Conservation (phyloP, 2,888 invertebrate species). For the Orgyia antiqua region DNA sequence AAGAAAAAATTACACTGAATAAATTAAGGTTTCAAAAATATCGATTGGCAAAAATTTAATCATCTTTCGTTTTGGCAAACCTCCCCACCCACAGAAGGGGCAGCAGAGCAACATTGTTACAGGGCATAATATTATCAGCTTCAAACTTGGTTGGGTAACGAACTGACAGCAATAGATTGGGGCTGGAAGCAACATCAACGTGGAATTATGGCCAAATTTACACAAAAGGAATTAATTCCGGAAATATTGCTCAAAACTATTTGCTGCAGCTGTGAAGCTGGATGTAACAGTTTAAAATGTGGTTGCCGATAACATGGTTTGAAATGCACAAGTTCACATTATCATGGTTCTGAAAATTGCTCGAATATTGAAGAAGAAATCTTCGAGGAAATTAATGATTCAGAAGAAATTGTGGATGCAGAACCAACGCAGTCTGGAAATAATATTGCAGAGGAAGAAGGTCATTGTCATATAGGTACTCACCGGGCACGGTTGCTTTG, state of each 20-base stretch:
- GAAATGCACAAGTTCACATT: slow-evolving; percentile 18
- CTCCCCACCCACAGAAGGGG: slow-evolving; percentile 15
- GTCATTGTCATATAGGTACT: too few species aligned
- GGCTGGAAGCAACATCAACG: slow-evolving; percentile 15
- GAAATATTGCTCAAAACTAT: slow-evolving; percentile 21
- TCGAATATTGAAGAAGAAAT: slow-evolving; percentile 11
- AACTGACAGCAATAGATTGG: slow-evolving; percentile 17
- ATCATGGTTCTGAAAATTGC: slow-evolving; percentile 19
- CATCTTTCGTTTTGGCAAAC: slow-evolving; percentile 12
- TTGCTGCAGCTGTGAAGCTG: slow-evolving; percentile 24
- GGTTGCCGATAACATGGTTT: slow-evolving; percentile 21
- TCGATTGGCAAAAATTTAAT: slow-evolving; percentile 19
- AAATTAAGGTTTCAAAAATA: slow-evolving; percentile 19
- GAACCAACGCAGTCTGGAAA: slow-evolving; percentile 15
- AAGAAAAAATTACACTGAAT: slow-evolving; percentile 12
- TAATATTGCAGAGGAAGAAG: slow-evolving; percentile 16
- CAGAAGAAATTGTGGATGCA: slow-evolving; percentile 4
- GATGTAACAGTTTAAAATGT: too few species aligned
- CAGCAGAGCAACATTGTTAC: slow-evolving; percentile 23
- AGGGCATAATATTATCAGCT: slow-evolving; percentile 14
- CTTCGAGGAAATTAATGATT: slow-evolving; percentile 17
- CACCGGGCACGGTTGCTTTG: too few species aligned
- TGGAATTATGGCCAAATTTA: slow-evolving; percentile 18
- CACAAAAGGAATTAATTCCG: slow-evolving; percentile 15
- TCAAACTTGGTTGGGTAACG: slow-evolving; percentile 16